A percentile compares a stretch with the other conserved stretches of the same genome.
phyloP scores from a whole-genome alignment of 2,888 invertebrate species.

The Mesoligia furuncula region DNA sequence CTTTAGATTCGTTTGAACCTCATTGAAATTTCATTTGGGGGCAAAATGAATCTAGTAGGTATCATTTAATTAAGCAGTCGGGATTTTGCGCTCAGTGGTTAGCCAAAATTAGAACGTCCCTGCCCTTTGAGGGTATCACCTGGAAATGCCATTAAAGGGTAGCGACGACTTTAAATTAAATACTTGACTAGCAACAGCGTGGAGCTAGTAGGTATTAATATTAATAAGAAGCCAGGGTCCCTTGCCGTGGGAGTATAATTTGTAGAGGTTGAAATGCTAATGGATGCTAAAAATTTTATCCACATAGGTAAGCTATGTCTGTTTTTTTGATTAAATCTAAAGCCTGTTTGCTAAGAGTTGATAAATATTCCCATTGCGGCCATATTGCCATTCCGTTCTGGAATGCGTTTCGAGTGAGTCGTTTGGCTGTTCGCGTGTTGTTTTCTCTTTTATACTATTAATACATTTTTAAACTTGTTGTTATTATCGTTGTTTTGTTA shows the following conservation, averaged over 20 bases:
- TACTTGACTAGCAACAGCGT: background rate
- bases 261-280: background rate
- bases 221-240: background rate
- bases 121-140: background rate
- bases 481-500: no score
- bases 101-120: background rate
- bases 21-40: background rate
- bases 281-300: background rate
- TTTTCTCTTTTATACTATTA: no score
- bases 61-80: background rate
- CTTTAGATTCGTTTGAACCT: constrained; percentile 2
- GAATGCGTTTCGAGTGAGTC: no score
- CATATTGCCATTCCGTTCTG: no score
- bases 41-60: background rate
- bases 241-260: background rate
- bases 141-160: background rate
- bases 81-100: background rate
- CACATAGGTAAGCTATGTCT: background rate
- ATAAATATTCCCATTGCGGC: no score
- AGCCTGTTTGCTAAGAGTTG: no score
- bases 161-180: constrained; percentile 5
- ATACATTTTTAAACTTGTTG: no score
- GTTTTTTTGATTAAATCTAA: constrained; percentile 24
- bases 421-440: no score
- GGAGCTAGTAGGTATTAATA: background rate